Percentiles rank a stretch among this genome's conserved stretches.
phyloP scores from a whole-genome alignment of 64 coral and sea anemone genomes.

The Stichodactyla mertensii region DNA sequence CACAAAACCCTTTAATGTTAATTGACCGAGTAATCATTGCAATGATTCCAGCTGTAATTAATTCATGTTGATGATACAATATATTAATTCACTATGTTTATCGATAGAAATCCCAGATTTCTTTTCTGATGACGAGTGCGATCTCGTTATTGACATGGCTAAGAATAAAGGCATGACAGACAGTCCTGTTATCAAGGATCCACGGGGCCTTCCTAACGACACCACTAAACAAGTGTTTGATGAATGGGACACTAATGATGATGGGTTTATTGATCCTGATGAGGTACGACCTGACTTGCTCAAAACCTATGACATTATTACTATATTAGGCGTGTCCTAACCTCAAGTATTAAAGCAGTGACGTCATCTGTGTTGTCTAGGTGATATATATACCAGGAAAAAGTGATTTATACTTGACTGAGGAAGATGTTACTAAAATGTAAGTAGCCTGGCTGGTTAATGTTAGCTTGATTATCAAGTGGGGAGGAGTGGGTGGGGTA shows the following conservation, averaged over 20 bases:
- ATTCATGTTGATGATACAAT: not conserved
- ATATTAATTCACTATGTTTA: not conserved
- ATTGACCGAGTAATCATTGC: no score
- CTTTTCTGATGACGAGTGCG: slow-evolving; percentile 89
- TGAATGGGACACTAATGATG: slow-evolving; percentile 74
- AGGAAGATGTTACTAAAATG: slow-evolving; percentile 68
- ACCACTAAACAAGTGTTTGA: slow-evolving; percentile 58
- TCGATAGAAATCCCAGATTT: slow-evolving; percentile 92
- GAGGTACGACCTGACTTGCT: slow-evolving; percentile 52
- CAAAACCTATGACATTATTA: no score
- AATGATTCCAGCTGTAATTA: no score
- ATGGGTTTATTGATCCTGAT: slow-evolving; percentile 73
- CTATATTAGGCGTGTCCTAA: not conserved
- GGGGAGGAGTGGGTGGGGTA: no score
- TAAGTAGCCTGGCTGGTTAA: slow-evolving; percentile 15
- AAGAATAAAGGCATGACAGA: slow-evolving; percentile 71
- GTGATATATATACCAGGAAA: slow-evolving; percentile 68
- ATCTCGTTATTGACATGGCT: slow-evolving; percentile 86
- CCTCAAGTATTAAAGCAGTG: not conserved
- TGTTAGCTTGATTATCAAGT: no score
- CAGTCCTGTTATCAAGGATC: slow-evolving; percentile 45
- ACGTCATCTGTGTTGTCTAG: slow-evolving; percentile 9
- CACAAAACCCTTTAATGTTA: not conserved
- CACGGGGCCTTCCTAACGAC: slow-evolving; percentile 22
- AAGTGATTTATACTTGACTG: slow-evolving; percentile 60